Evolutionary conservation across 2,888 invertebrate genomes (phyloP).

Genomic region (Cosmia pyralina): DNA sequence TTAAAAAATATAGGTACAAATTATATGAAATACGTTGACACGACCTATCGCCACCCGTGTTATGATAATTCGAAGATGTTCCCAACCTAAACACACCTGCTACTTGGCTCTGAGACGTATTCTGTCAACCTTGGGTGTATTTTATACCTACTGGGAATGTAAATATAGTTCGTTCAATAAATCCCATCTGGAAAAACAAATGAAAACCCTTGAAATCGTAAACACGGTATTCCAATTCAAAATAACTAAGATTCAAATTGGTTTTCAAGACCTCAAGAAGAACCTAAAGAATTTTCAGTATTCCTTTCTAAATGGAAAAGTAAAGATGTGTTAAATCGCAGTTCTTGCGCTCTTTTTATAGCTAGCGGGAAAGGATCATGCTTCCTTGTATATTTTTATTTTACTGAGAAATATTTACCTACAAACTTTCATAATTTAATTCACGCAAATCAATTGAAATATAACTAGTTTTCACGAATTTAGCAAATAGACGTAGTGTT

Average conservation of each 20-base stretch:
- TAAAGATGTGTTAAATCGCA: neutral
- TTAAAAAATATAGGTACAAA: neutral
- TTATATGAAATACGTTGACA: slow-evolving; percentile 7
- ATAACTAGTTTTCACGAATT: neutral
- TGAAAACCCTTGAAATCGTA: slow-evolving; percentile 12
- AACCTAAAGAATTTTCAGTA: slow-evolving; percentile 13
- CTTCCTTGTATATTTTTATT: neutral
- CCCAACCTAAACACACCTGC: slow-evolving; percentile 41
- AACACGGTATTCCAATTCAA: slow-evolving; percentile 33
- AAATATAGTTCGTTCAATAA: slow-evolving; percentile 29
- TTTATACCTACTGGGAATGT: slow-evolving; percentile 28
- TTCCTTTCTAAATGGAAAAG: neutral
- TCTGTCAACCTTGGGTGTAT: slow-evolving; percentile 22
- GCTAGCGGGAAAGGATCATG: too few relatives aligned
- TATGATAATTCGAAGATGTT: slow-evolving; percentile 30
- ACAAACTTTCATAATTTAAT: neutral
- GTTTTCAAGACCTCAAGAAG: slow-evolving; percentile 2
- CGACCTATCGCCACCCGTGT: slow-evolving; percentile 8
- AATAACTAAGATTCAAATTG: slow-evolving; percentile 16
- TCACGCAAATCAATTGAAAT: neutral
- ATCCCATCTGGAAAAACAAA: slow-evolving; percentile 5
- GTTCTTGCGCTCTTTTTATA: neutral
- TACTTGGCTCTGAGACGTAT: neutral
- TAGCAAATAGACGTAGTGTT: neutral
- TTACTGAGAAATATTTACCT: neutral